A percentile compares a stretch with the other conserved stretches of the same genome.
phyloP scores from a whole-genome alignment of 2,888 invertebrate genomes.

The Phragmatobia fuliginosa region DNA sequence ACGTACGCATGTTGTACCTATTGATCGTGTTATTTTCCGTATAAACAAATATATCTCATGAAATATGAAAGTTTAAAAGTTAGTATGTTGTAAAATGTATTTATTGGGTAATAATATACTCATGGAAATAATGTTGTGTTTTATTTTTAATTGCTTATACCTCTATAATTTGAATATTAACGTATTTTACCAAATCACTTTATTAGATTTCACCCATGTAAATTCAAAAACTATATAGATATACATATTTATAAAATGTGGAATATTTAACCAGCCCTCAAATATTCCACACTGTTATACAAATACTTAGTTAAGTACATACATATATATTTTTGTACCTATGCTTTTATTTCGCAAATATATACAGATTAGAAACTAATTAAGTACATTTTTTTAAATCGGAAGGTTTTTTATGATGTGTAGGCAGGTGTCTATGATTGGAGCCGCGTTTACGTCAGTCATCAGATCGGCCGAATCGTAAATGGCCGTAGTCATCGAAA shows the following conservation, averaged over 20 bases:
- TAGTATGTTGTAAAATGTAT: constrained; percentile 83
- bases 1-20: not conserved
- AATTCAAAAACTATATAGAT: not conserved
- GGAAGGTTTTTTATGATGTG: constrained; percentile 40
- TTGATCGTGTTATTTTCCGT: not conserved
- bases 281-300: constrained; percentile 57
- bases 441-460: constrained; percentile 66
- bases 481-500: constrained; percentile 92
- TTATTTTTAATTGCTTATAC: constrained; percentile 49
- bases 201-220: not conserved
- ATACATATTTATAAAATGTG: constrained; percentile 33
- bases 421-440: constrained; percentile 41
- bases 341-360: constrained; percentile 15
- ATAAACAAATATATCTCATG: not conserved
- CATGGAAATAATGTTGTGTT: constrained; percentile 65
- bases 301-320: not conserved
- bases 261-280: constrained; percentile 74
- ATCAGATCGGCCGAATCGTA: constrained; percentile 89
- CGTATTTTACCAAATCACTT: not conserved
- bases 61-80: not conserved
- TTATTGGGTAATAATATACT: constrained; percentile 83
- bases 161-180: constrained; percentile 17
- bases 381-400: constrained; percentile 46
- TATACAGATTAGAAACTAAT: constrained; percentile 30
- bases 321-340: constrained; percentile 12